Base-by-base conservation (phyloP, 2,888 invertebrate species). In the Sicus ferrugineus region DNA sequence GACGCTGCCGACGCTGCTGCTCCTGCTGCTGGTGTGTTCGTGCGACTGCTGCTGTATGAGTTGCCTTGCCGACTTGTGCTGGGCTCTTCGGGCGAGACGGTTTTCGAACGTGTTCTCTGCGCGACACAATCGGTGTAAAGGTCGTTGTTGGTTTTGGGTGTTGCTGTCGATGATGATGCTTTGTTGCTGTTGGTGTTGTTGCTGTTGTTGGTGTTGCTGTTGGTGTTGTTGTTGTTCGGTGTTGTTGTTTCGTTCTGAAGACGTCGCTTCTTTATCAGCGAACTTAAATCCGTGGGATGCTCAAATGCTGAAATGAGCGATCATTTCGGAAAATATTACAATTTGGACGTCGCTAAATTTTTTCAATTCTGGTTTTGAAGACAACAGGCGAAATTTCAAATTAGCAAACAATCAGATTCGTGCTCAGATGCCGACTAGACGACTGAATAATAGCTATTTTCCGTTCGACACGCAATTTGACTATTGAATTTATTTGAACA, bases 31-130 rank as follows among this genome's bases (percentile, higher is more conserved):
- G 56, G 42, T 67, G 69, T 38, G 28, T 71, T 73, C 67, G 67
- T 72, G 63, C 54, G 69, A 30, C 31, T 46, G 61, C 65, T 58
- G 34, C 63, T 67, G 16, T 69, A 58, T 56, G 42, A 31, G 56
- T 31, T 48, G 46, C 73, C 73, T 50, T 75, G 73, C 46, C 73
- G 75, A 75, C 79, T 78, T 11, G 78, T 77, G 72, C 77, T 78
- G 4, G 79, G 71, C 70, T 78, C 77, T 62, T 79, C 78, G 16
- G 79, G 79, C 42, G 79, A 77, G 28, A 78, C 58, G 28, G 84
- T 84, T 74, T 83, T 85, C 21, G 85, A 85, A 38, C 85, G 80
- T 54, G 85, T 84, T 71, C 85, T 77, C 68, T 81, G 80, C 50
- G 85, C 85, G 68, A 85, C 82, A 72, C 84, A 84, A 77, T 85